phyloP scores from a whole-genome alignment of 2,797 vertebrate species.

The Anguilla marmorata region DNA sequence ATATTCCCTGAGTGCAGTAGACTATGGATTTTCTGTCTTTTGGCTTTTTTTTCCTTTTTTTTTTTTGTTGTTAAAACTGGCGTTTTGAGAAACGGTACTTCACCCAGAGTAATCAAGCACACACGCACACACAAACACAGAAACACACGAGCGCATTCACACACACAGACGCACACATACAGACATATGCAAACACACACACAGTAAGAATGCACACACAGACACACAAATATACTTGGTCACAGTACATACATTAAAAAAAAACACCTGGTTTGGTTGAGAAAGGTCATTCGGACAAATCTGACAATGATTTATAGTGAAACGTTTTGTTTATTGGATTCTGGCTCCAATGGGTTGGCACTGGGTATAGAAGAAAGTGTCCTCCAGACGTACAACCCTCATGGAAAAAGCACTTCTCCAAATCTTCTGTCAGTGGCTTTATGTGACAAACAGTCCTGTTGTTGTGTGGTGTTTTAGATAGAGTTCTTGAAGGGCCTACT shows the following conservation, averaged over 20 bases:
- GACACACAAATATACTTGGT: no score
- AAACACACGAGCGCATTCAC: not conserved
- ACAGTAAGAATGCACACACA: no score
- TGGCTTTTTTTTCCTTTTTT: not conserved
- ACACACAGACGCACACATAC: not conserved
- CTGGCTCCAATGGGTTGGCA: not conserved
- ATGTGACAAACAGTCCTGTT: not conserved
- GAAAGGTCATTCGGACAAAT: not conserved
- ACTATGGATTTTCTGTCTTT: conserved; percentile 8
- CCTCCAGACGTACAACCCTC: not conserved
- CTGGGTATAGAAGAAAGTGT: not conserved
- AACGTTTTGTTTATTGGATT: not conserved
- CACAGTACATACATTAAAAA: not conserved
- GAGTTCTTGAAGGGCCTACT: not conserved
- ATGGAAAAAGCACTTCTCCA: not conserved
- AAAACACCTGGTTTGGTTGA: not conserved
- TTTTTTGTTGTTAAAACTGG: not conserved
- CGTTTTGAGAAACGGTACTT: not conserved
- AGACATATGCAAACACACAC: not conserved
- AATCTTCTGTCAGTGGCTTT: not conserved
- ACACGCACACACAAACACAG: not conserved
- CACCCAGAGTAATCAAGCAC: not conserved
- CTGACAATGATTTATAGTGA: not conserved
- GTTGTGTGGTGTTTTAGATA: not conserved
- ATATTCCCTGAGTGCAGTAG: not conserved